Percentiles rank a stretch among this genome's conserved stretches.
Evolutionary conservation across 1,140 invertebrate genomes (phyloP).

Genomic region (Periplaneta americana): DNA sequence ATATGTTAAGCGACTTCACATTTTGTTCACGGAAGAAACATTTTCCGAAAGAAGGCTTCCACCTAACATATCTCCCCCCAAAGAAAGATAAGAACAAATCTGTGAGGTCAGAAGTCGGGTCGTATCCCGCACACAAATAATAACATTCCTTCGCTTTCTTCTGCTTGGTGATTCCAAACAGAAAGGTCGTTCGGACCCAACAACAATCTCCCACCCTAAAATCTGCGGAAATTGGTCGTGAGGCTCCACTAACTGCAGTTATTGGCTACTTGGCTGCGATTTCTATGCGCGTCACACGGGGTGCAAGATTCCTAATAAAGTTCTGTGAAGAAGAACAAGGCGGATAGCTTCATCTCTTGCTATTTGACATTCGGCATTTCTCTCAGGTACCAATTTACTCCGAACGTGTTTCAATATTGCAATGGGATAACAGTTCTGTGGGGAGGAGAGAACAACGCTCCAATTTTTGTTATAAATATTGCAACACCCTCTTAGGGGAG

Average conservation of each 20-base stretch:
- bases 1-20: too few species aligned
- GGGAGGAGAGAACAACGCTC: neutral
- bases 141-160: neutral
- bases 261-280: slow-evolving; percentile 44
- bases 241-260: slow-evolving; percentile 33
- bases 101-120: neutral
- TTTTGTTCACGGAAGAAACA: too few species aligned
- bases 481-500: too few species aligned
- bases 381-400: slow-evolving; percentile 11
- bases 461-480: too few species aligned
- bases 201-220: slow-evolving; percentile 39
- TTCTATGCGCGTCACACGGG: slow-evolving; percentile 44
- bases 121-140: neutral
- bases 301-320: slow-evolving; percentile 22
- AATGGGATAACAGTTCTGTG: neutral
- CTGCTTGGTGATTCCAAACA: slow-evolving; percentile 37
- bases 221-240: slow-evolving; percentile 40
- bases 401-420: slow-evolving; percentile 5
- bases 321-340: neutral
- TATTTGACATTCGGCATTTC: slow-evolving; percentile 12
- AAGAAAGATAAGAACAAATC: too few species aligned
- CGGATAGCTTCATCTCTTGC: neutral
- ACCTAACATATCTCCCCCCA: too few species aligned
- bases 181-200: slow-evolving; percentile 34
- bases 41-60: too few species aligned